These are phyloP conservation scores for Allacma fusca DNA, from an alignment of 2,888 invertebrate genomes.

Conservation along the genomic window DNA sequence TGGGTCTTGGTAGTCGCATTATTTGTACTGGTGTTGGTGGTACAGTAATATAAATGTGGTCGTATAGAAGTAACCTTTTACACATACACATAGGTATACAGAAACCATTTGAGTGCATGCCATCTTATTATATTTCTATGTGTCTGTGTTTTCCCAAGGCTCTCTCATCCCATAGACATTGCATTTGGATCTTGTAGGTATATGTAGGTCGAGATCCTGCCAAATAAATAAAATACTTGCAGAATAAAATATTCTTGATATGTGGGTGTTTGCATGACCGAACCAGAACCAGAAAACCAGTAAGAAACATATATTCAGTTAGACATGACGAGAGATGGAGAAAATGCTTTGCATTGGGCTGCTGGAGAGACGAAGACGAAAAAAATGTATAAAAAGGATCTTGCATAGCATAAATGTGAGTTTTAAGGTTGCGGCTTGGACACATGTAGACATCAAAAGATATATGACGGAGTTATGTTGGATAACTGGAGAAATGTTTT, in stretches of 20 bases:
- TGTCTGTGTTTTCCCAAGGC: too few relatives aligned
- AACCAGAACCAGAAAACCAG: constrained; percentile 35
- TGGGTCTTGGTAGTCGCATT: background rate
- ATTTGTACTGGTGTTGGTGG: constrained; percentile 1
- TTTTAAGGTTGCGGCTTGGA: constrained; percentile 33
- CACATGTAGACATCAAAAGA: constrained; percentile 33
- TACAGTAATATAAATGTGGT: background rate
- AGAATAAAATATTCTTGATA: constrained; percentile 38
- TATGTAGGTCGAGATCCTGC: background rate
- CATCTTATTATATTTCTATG: too few relatives aligned
- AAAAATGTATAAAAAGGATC: constrained; percentile 15
- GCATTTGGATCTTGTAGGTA: background rate
- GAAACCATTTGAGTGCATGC: constrained; percentile 1
- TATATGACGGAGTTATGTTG: constrained; percentile 27
- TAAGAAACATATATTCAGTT: constrained; percentile 16
- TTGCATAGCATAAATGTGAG: constrained; percentile 19
- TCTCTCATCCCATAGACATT: too few relatives aligned
- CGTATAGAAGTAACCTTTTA: background rate
- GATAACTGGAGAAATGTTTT: constrained; percentile 34
- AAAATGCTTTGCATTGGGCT: constrained; percentile 11
- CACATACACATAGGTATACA: background rate
- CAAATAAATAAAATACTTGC: constrained; percentile 29
- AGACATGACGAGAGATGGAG: constrained; percentile 21
- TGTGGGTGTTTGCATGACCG: constrained; percentile 43
- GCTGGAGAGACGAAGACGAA: background rate